Conservation (phyloP, 2,113 vertebrate genomes). For the Grammomys dolichurus region DNA sequence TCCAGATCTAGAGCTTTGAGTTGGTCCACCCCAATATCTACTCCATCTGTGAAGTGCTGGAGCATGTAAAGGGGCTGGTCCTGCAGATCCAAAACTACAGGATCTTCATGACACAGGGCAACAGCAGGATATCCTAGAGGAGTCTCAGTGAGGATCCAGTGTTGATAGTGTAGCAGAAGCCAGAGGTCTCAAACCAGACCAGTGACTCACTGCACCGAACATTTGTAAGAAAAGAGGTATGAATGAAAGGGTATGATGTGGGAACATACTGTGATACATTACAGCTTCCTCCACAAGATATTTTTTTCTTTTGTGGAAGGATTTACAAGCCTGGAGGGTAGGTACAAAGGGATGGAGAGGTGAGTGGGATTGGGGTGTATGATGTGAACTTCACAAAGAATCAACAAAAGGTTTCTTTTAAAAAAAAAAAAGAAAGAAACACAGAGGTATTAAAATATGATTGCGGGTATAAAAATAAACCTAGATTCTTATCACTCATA, state of each 20-base stretch:
- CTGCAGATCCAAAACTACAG: not conserved
- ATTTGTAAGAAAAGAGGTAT: not conserved
- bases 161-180: not conserved
- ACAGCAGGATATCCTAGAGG: not conserved
- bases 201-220: not conserved
- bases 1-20: not conserved
- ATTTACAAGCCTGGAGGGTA: not conserved
- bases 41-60: not conserved
- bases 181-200: not conserved
- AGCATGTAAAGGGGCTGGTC: not conserved
- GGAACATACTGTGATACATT: not conserved
- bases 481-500: not conserved
- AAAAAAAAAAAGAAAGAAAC: too few relatives aligned
- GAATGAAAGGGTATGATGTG: not conserved
- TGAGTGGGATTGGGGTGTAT: not conserved
- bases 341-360: not conserved
- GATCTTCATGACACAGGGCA: not conserved
- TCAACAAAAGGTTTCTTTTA: not conserved
- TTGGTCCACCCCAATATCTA: not conserved
- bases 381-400: not conserved
- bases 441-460: not conserved
- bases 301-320: not conserved
- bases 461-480: not conserved
- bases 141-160: not conserved
- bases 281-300: not conserved